Evolutionary conservation across 2,113 vertebrate species (phyloP).

Genomic region (Rhagologus leucostigma): DNA sequence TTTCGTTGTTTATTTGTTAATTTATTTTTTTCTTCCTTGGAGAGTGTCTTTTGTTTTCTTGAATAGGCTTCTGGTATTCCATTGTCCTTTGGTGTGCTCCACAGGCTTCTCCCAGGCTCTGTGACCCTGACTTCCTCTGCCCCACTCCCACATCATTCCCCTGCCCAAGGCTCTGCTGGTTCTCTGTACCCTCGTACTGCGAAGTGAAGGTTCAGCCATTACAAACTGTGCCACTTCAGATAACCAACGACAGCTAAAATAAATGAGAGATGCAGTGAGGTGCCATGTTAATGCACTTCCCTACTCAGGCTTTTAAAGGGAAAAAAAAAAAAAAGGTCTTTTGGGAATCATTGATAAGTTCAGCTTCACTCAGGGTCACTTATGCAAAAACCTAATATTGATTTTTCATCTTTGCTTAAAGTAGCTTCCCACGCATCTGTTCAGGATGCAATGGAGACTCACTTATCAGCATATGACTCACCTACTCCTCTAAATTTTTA

Average conservation of each 20-base stretch:
- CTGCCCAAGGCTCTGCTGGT: neutral
- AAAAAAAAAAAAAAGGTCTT: neutral
- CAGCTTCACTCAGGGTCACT: slow-evolving; percentile 47
- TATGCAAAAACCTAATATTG: slow-evolving; percentile 57
- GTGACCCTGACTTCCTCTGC: neutral
- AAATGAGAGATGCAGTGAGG: neutral
- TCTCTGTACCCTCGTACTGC: neutral
- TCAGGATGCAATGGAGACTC: slow-evolving; percentile 32
- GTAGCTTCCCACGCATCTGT: slow-evolving; percentile 45
- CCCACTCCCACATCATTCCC: accelerated
- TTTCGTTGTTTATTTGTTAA: neutral
- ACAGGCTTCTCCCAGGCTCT: neutral
- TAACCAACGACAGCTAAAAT: neutral
- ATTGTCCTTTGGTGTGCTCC: neutral
- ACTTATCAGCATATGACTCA: slow-evolving; percentile 59
- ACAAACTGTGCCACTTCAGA: neutral
- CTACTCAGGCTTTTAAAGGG: slow-evolving; percentile 27
- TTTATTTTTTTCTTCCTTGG: neutral
- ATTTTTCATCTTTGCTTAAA: slow-evolving; percentile 50
- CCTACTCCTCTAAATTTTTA: slow-evolving; percentile 48
- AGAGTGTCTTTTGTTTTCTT: neutral
- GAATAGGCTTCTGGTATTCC: neutral
- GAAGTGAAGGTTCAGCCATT: neutral
- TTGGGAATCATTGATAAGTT: slow-evolving; percentile 48
- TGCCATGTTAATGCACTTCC: neutral